Base-by-base conservation (phyloP, 1,140 invertebrate species). In the Trichoplusia ni region DNA sequence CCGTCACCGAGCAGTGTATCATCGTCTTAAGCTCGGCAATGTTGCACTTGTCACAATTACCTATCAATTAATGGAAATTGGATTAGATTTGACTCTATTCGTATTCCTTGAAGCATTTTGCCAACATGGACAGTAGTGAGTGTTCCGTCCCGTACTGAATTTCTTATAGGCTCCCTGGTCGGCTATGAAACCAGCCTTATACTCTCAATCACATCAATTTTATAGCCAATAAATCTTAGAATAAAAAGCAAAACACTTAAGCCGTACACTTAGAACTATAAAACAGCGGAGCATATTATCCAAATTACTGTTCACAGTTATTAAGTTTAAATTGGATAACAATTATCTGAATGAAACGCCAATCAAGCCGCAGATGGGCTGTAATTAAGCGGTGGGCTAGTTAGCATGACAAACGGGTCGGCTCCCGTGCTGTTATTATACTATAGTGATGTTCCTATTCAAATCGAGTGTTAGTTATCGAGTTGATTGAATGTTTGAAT, bases 331-430 rank as follows among this genome's bases (percentile, higher is more conserved):
- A 73, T 69, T 69, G 71, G 49, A 25, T 40, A 53, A 64, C 71
- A 67, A 73, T 73, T 73, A 69, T 56, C 54, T 11, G 56, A 61
- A 73, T 69, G 71, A 69, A 73, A 64, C 71, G 67, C 64, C 67
- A 69, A 73, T 73, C 64, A 73, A 44, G 51, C 25, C 37, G 19
- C 51, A 49, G 71, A 65, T 73, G 63, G 42, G 37, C 33, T 63
- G 62, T 49, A 71, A 74, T 74, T 74, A 74, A 27, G 35, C 27
- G 44, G 58, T 42, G 27, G 67, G 54, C 53, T 71, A 71, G 60
- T 72, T 72, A 72, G 62, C 62, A 72, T 72, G 65, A 72, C 59
- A 68, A 68, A 72, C 62, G 65, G 61, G 60, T 44, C 38, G 23
- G 42, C 27, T 56, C 13, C 54, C 56, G 25, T 37, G 9, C 56